Conservation (phyloP, 2,888 invertebrate species). For the Agrilus biguttatus region DNA sequence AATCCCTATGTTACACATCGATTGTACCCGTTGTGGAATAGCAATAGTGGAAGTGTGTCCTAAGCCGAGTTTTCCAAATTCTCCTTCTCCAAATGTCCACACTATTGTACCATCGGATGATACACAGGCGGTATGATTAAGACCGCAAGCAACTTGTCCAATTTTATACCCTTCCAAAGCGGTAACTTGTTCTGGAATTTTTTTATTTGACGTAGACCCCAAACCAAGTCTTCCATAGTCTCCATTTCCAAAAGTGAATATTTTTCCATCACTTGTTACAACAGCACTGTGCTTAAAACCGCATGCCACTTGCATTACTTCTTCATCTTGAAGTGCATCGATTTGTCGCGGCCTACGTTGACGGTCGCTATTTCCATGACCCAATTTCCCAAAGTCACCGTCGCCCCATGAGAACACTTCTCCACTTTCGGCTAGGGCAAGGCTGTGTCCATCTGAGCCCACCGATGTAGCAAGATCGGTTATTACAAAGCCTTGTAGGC, state of each 20-base stretch:
- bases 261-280: constrained; percentile 45
- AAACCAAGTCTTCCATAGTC: constrained; percentile 46
- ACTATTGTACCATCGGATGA: constrained; percentile 41
- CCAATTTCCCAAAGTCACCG: constrained; percentile 50
- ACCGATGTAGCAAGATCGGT: constrained; percentile 45
- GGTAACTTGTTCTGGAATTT: constrained; percentile 41
- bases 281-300: constrained; percentile 52
- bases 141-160: constrained; percentile 44
- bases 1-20: constrained; percentile 37
- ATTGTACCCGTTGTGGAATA: constrained; percentile 38
- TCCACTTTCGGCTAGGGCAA: constrained; percentile 48
- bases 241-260: constrained; percentile 51
- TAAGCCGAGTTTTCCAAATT: constrained; percentile 44
- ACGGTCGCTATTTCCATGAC: constrained; percentile 49
- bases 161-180: constrained; percentile 35
- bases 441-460: constrained; percentile 49
- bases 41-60: constrained; percentile 33
- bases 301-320: constrained; percentile 43
- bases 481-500: constrained; percentile 49
- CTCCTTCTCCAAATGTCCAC: constrained; percentile 52
- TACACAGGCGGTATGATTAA: constrained; percentile 48
- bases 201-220: constrained; percentile 44
- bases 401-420: constrained; percentile 55
- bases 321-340: constrained; percentile 45
- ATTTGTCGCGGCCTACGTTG: constrained; percentile 47